Conservation (phyloP, 2,797 vertebrate species). For the Cyprinodon diabolis region DNA sequence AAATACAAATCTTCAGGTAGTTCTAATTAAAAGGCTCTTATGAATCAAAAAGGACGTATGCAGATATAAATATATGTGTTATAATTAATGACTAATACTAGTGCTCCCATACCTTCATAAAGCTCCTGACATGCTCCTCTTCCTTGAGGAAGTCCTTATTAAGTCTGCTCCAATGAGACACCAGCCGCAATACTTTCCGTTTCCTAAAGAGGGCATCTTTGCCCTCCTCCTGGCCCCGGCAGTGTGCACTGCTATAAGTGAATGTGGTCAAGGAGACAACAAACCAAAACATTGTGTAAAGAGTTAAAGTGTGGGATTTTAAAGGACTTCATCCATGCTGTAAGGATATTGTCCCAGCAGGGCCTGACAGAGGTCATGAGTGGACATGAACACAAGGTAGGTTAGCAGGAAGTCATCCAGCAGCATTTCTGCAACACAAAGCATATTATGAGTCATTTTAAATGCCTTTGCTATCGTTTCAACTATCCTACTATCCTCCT, state of each 20-base stretch:
- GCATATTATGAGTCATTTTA: constrained; percentile 21
- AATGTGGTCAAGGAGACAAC: constrained; percentile 70
- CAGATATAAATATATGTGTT: background rate
- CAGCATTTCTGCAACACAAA: constrained; percentile 88
- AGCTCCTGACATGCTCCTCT: constrained; percentile 94
- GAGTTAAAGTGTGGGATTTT: background rate
- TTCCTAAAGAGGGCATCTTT: constrained; percentile 92
- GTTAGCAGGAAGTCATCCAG: constrained; percentile 97
- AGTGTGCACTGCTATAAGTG: constrained; percentile 93
- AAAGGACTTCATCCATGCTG: background rate
- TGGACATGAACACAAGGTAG: constrained; percentile 98
- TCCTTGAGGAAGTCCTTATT: constrained; percentile 95
- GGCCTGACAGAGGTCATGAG: constrained; percentile 93
- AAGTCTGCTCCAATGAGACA: constrained; percentile 94
- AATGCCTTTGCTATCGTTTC: background rate
- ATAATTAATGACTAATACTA: background rate
- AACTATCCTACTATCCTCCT: background rate
- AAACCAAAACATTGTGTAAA: constrained; percentile 1
- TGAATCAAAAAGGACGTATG: constrained; percentile 14
- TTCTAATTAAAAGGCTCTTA: constrained; percentile 9
- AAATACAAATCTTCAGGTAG: constrained; percentile 9
- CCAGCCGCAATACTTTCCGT: constrained; percentile 93
- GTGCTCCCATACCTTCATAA: constrained; percentile 88
- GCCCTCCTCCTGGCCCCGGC: constrained; percentile 90
- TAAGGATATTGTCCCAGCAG: constrained; percentile 98